Percentiles rank a stretch among this genome's conserved stretches.
phyloP scores from a whole-genome alignment of 2,113 vertebrate genomes.

The Pitta sordida region DNA sequence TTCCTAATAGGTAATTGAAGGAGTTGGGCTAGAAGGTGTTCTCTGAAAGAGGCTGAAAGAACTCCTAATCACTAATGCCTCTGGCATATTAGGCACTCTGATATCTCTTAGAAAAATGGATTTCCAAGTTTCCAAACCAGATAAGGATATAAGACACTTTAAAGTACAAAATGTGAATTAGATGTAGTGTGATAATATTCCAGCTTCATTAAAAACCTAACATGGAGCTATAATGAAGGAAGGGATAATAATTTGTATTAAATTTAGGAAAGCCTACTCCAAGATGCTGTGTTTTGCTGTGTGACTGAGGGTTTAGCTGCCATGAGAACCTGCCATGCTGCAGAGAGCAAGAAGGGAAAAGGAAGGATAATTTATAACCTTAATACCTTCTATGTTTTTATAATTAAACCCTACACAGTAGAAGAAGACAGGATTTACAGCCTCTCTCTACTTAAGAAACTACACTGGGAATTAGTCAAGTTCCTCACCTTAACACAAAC shows the following conservation, averaged over 20 bases:
- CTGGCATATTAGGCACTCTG: neutral
- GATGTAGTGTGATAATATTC: neutral
- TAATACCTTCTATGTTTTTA: neutral
- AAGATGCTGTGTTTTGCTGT: neutral
- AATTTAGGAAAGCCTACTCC: neutral
- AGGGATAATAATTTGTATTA: neutral
- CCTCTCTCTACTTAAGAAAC: neutral
- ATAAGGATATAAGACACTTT: neutral
- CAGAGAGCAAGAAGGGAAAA: neutral
- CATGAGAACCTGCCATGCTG: neutral
- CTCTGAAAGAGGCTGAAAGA: slow-evolving; percentile 3
- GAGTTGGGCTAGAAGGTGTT: slow-evolving; percentile 8
- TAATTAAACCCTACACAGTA: neutral
- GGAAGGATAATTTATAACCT: neutral
- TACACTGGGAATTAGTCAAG: accelerated
- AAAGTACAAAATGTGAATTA: neutral
- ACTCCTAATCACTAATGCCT: slow-evolving; percentile 3
- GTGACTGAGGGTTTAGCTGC: slow-evolving; percentile 22
- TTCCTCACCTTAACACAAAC: neutral
- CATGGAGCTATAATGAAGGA: neutral
- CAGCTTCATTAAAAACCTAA: neutral
- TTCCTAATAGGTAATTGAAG: slow-evolving; percentile 4
- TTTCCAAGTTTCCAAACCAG: neutral
- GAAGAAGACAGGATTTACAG: neutral
- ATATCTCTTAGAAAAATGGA: neutral